A percentile compares a stretch with the other conserved stretches of the same genome.
Evolutionary conservation across 2,888 invertebrate genomes (phyloP).

Genomic region (Amphipoea oculea): DNA sequence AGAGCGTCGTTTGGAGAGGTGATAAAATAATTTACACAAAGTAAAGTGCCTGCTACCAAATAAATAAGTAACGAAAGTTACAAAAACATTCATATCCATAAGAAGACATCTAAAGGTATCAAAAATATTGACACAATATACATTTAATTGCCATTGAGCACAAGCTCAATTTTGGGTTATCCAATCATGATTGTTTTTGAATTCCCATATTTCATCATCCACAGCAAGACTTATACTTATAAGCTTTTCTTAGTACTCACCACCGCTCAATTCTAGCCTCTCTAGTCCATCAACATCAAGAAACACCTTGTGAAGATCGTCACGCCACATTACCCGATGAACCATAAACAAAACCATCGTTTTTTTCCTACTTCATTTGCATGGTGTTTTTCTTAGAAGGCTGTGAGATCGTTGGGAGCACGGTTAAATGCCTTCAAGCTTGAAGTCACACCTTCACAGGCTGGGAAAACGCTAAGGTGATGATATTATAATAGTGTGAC

Average conservation of each 20-base stretch:
- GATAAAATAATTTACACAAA: no score
- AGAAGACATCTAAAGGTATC: no score
- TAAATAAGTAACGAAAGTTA: neutral
- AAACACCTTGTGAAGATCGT: neutral
- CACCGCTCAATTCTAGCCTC: neutral
- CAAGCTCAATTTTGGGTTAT: neutral
- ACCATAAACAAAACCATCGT: neutral
- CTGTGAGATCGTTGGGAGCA: conserved; percentile 17
- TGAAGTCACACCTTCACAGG: neutral
- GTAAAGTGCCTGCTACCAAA: no score
- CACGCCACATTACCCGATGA: neutral
- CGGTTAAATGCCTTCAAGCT: conserved; percentile 13
- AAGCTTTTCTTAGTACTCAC: neutral
- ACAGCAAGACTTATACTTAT: neutral
- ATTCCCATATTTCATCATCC: neutral
- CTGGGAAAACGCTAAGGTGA: neutral
- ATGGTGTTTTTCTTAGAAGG: conserved; percentile 44
- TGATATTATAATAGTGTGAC: neutral
- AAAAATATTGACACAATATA: neutral
- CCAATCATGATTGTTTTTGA: neutral
- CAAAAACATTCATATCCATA: neutral
- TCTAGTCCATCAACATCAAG: neutral
- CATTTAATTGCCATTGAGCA: neutral
- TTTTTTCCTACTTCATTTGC: conserved; percentile 11
- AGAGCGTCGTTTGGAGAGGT: no score